Evolutionary conservation across 2,113 vertebrate genomes (phyloP).

Genomic region (Chauna torquata): DNA sequence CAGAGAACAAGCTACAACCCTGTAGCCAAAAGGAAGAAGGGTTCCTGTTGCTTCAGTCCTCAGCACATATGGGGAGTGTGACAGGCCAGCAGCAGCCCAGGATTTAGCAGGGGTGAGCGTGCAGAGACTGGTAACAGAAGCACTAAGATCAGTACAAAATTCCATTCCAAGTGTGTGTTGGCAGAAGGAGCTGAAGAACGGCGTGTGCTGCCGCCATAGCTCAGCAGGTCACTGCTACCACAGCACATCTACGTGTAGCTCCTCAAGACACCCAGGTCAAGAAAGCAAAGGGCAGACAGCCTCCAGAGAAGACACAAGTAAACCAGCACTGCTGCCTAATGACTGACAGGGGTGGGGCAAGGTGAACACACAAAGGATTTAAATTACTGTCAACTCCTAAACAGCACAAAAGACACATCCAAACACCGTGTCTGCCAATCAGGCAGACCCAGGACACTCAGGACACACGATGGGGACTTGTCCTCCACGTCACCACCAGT

Average conservation of each 20-base stretch:
- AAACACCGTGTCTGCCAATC: background rate
- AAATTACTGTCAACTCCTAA: background rate
- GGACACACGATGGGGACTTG: background rate
- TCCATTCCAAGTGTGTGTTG: background rate
- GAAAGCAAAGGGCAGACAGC: background rate
- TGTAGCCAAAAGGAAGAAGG: background rate
- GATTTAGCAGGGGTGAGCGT: background rate
- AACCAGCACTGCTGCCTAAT: background rate
- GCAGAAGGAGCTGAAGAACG: background rate
- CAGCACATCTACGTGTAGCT: fast-evolving
- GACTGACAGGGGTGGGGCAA: background rate
- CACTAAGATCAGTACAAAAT: fast-evolving
- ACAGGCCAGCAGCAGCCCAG: background rate
- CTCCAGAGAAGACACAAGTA: background rate
- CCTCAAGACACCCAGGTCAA: background rate
- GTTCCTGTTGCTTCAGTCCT: background rate
- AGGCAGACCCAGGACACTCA: background rate
- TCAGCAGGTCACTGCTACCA: background rate
- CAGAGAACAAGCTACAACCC: background rate
- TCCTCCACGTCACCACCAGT: fast-evolving
- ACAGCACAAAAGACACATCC: background rate
- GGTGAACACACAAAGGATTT: fast-evolving
- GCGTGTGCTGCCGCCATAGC: background rate
- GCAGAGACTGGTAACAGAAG: background rate
- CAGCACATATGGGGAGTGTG: background rate